These are phyloP conservation scores for Aricia artaxerxes DNA, from an alignment of 2,888 invertebrate species.

Conservation along the genomic window DNA sequence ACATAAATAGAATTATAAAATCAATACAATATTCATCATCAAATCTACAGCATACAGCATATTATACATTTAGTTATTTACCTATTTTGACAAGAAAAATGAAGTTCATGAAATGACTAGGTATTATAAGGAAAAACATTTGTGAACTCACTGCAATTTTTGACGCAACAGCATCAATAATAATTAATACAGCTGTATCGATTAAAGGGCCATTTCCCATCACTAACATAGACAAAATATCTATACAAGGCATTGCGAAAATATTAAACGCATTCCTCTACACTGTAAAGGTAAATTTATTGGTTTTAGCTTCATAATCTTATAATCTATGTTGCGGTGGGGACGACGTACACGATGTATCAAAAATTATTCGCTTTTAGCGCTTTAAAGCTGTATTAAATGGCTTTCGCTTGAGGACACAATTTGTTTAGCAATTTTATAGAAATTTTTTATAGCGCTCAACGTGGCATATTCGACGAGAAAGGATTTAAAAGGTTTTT, in stretches of 20 bases:
- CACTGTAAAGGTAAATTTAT: constrained; percentile 55
- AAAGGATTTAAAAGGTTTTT: neutral
- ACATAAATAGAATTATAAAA: neutral
- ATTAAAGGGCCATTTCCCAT: constrained; percentile 35
- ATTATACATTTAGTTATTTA: neutral
- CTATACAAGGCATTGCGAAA: constrained; percentile 51
- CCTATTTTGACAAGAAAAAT: neutral
- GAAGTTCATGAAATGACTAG: neutral
- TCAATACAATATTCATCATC: neutral
- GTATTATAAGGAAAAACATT: neutral
- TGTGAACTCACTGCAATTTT: no score
- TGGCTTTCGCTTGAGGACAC: constrained; percentile 11
- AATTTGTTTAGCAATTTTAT: constrained; percentile 27
- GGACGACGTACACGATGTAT: constrained; percentile 27
- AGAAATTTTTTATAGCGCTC: constrained; percentile 5
- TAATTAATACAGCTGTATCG: neutral
- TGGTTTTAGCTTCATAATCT: constrained; percentile 52
- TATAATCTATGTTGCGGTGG: constrained; percentile 44
- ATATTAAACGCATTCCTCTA: constrained; percentile 59
- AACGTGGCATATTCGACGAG: neutral
- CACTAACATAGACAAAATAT: constrained; percentile 50
- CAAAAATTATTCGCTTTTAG: constrained; percentile 27
- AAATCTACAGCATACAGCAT: neutral
- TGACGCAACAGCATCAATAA: neutral
- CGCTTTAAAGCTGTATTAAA: constrained; percentile 27